Evolutionary conservation across 1,140 invertebrate species (phyloP).

Genomic region (Cherax quadricarinatus): DNA sequence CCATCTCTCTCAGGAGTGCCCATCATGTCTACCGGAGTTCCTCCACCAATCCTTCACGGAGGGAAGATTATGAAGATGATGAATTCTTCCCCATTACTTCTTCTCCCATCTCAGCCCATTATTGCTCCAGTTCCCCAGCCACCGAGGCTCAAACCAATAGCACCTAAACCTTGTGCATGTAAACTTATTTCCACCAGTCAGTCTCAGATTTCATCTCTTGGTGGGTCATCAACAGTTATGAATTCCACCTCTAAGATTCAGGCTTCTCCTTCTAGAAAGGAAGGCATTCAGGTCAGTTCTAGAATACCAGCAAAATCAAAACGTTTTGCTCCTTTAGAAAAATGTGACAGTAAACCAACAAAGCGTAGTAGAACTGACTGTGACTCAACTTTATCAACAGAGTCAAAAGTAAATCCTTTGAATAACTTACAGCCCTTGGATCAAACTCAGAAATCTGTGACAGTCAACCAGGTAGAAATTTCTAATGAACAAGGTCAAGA

Average conservation of each 20-base stretch:
- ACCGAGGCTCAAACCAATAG: conserved; percentile 56
- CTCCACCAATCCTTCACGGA: conserved; percentile 48
- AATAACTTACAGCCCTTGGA: not conserved
- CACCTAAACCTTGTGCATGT: conserved; percentile 61
- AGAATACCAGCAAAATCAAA: conserved; percentile 37
- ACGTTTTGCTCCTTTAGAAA: conserved; percentile 33
- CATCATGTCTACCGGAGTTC: conserved; percentile 63
- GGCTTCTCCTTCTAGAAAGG: conserved; percentile 28
- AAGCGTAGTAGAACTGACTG: conserved; percentile 48
- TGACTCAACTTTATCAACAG: conserved; percentile 4
- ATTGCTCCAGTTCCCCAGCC: conserved; percentile 18
- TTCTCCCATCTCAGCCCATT: conserved; percentile 42
- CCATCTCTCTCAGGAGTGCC: conserved; percentile 57
- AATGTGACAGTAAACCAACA: conserved; percentile 23
- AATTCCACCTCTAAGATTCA: conserved; percentile 20
- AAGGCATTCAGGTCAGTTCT: not conserved
- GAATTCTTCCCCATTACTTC: conserved; percentile 43
- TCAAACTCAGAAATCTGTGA: not conserved
- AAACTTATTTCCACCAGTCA: conserved; percentile 31
- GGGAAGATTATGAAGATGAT: conserved; percentile 55
- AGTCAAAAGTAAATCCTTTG: conserved; percentile 39
- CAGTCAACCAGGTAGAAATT: conserved; percentile 43
- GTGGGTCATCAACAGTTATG: not conserved
- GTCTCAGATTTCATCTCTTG: not conserved
- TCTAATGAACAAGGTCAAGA: conserved; percentile 49